These are phyloP conservation scores for Pseudachorutes palmiensis DNA, from an alignment of 1,140 invertebrate species.

Conservation along the genomic window DNA sequence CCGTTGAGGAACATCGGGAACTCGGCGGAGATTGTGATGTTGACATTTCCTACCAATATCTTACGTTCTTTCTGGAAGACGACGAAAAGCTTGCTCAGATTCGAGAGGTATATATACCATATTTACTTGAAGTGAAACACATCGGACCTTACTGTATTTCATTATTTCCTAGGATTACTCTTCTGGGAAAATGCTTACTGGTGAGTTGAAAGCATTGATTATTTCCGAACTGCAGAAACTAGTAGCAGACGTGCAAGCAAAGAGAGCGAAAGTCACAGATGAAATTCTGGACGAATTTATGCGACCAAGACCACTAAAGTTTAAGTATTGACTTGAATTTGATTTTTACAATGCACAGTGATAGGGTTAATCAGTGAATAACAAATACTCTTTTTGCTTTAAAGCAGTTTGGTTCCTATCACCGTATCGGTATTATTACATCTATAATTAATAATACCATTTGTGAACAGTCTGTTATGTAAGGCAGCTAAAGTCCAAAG, in stretches of 20 bases:
- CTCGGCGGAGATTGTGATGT: slow-evolving; percentile 91
- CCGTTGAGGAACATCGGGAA: slow-evolving; percentile 83
- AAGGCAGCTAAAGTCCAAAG: too few relatives aligned
- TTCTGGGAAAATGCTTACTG: slow-evolving; percentile 56
- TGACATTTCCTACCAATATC: slow-evolving; percentile 92
- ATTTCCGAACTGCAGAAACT: slow-evolving; percentile 52
- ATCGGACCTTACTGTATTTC: slow-evolving; percentile 5
- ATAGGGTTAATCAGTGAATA: too few relatives aligned
- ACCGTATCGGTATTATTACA: too few relatives aligned
- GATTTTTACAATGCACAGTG: too few relatives aligned
- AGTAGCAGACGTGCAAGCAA: slow-evolving; percentile 50
- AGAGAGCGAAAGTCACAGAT: slow-evolving; percentile 51
- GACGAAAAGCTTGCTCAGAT: slow-evolving; percentile 80
- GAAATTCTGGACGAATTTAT: slow-evolving; percentile 53
- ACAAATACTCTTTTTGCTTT: too few relatives aligned
- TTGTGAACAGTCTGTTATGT: too few relatives aligned
- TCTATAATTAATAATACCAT: too few relatives aligned
- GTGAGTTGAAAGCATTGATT: slow-evolving; percentile 55
- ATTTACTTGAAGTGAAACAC: slow-evolving; percentile 14
- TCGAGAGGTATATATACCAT: slow-evolving; percentile 49
- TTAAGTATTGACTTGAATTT: slow-evolving; percentile 16
- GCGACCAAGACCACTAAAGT: slow-evolving; percentile 50
- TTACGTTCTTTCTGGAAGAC: slow-evolving; percentile 92
- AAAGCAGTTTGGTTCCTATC: too few relatives aligned
- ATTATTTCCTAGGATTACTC: slow-evolving; percentile 49